These are phyloP conservation scores for Psammodynastes pulverulentus DNA, from an alignment of 2,113 vertebrate species.

Conservation along the genomic window DNA sequence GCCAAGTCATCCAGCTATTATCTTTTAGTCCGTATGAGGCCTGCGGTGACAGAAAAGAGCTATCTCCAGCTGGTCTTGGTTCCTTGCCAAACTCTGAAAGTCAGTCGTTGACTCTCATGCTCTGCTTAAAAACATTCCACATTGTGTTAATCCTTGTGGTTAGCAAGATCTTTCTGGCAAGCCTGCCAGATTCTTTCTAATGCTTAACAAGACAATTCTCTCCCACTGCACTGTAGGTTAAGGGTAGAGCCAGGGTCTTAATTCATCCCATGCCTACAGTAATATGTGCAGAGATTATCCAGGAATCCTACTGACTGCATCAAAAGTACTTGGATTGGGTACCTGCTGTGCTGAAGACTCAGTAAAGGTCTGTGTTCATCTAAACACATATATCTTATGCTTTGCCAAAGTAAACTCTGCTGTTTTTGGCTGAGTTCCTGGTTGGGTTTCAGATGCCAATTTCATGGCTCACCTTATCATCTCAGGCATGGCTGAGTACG, in stretches of 20 bases:
- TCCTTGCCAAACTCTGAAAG: slow-evolving; percentile 41
- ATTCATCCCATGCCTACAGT: slow-evolving; percentile 30
- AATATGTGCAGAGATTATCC: not conserved
- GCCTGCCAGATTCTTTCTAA: slow-evolving; percentile 10
- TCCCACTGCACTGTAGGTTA: slow-evolving; percentile 9
- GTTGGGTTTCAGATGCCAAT: slow-evolving; percentile 33
- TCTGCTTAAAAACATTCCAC: slow-evolving; percentile 38
- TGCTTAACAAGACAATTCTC: not conserved
- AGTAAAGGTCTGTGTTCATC: slow-evolving; percentile 40
- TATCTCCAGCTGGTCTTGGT: slow-evolving; percentile 42
- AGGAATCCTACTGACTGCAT: slow-evolving; percentile 10
- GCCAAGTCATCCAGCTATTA: slow-evolving; percentile 25
- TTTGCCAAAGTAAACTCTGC: slow-evolving; percentile 32
- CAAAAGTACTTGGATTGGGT: slow-evolving; percentile 51
- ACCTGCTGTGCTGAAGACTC: slow-evolving; percentile 43
- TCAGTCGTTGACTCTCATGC: slow-evolving; percentile 49
- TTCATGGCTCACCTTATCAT: slow-evolving; percentile 31
- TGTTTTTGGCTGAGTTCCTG: slow-evolving; percentile 39
- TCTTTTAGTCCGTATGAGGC: slow-evolving; percentile 25
- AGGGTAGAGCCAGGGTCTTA: slow-evolving; percentile 37
- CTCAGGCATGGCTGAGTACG: not conserved
- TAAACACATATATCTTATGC: slow-evolving; percentile 44
- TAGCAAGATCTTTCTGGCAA: slow-evolving; percentile 47
- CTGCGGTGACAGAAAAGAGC: slow-evolving; percentile 54
- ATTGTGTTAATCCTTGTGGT: slow-evolving; percentile 37